Base-by-base conservation (phyloP, 2,888 invertebrate genomes). In the Lochmaea capreae region DNA sequence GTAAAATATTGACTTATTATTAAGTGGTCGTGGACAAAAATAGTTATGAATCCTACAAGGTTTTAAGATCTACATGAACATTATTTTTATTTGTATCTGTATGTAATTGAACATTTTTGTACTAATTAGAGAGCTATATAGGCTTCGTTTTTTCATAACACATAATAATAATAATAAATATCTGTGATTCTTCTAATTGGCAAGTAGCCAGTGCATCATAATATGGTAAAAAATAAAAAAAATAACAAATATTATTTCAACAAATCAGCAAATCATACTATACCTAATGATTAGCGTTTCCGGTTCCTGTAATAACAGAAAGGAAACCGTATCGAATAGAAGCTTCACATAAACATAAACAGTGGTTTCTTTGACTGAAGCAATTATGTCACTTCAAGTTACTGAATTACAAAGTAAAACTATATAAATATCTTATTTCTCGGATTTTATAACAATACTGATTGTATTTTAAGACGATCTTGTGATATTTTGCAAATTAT, bases 221-320 rank as follows among this genome's bases (percentile, higher is more conserved):
- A 1, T 16, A 52, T 52, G 12, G 16, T 54, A 16, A 18, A 16
- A 54, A 52, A 16, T n/a, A n/a, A 52, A 52, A 16, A 54, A 16
- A 54, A 54, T 18, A 18, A 18, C 18, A 54, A 54, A 54, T 54
- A 54, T 10, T 9, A 18, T 18, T 54, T 1, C 18, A 26, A 33
- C 59, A 26, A 59, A 59, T 59, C 59, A 59, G 22, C 33, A 33
- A 59, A 14, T 8, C 33, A 16, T 33, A 26, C 12, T 26, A 59
- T 33, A n/a, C n/a, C n/a, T n/a, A 59, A 59, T 59, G 33, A 33
- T 26, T 59, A 33, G 58, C 59, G 59, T 59, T 59, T 59, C 59
- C 59, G 26, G 59, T 59, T 59, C 59, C 33, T 33, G 59, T 33
- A 59, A 33, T 59, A 14, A 26, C 14, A 33, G 26, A 26, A 59